Conservation (phyloP, 2,888 invertebrate genomes). For the Trachelus tabidus region DNA sequence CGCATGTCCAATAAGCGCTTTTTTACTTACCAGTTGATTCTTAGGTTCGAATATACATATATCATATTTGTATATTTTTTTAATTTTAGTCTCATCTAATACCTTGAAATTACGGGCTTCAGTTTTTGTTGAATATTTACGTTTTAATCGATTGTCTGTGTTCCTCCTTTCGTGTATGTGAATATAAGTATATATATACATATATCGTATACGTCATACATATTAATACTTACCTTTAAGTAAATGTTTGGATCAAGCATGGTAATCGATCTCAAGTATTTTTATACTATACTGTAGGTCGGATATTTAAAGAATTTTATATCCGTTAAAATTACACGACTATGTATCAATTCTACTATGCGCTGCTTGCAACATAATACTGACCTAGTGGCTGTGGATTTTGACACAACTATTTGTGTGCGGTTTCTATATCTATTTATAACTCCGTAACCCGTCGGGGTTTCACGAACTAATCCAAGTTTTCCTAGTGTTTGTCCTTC, state of each 20-base stretch:
- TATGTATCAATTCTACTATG: background rate
- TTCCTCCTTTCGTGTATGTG: background rate
- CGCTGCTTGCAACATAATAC: slow-evolving; percentile 27
- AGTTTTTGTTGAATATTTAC: background rate
- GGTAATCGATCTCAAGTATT: background rate
- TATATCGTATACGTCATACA: background rate
- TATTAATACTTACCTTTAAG: background rate
- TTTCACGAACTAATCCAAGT: background rate
- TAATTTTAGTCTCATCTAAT: background rate
- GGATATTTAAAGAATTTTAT: background rate
- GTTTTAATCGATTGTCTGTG: background rate
- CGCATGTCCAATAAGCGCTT: background rate
- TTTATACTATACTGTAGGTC: background rate
- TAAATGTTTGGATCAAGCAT: background rate
- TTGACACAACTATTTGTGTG: slow-evolving; percentile 45
- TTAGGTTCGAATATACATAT: background rate
- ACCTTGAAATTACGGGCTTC: background rate
- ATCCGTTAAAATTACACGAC: background rate
- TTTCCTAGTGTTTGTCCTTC: background rate
- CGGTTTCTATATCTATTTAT: slow-evolving; percentile 39
- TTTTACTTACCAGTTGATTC: background rate
- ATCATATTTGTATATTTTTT: too few relatives aligned
- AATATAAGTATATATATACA: too few relatives aligned
- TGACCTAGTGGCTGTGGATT: slow-evolving; percentile 39
- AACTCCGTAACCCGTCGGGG: background rate